Evolutionary conservation across 1,140 invertebrate genomes (phyloP), one percentile per base, ranked within the genome.

Genomic region (Heterodera schachtii): DNA sequence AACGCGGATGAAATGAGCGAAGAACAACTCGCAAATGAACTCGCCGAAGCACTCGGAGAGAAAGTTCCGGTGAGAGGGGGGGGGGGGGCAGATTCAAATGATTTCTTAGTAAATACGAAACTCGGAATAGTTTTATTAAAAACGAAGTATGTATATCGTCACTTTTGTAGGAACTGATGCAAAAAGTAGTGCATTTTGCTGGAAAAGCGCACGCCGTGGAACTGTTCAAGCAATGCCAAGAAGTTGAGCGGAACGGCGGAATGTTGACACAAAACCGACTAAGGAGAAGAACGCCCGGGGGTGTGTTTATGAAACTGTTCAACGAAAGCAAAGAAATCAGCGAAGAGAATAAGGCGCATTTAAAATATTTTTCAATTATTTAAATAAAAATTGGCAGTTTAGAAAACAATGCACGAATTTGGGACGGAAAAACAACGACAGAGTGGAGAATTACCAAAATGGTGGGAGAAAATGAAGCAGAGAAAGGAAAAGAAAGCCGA

Each of bases 231-330:
- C 67, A 75, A 49, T 71, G 60, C 49, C 66, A 82, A 43, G 75
- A 85, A 70, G 44, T 81, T 43, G 83, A 84, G 52, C 74, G 84
- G 43, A 44, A 44, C n/a, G 83, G 83, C 4, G 83, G 81, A 82
- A 89, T 90, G 84, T 75, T 78, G 41, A 77, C 66, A 21, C 43
- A 80, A 60, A 76, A 81, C 43, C 73, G 79, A n/a, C 64, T 47
- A 46, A 66, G 83, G 13, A 70, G 84, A 52, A 49, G 84, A 75
- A 83, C 81, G 7, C 84, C 84, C 16, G 81, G 81, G 47, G 84
- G 81, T 11, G 79, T 85, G n/a, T 83, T 84, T 71, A 74, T 85
- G 73, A 43, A 85, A 52, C 49, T 83, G 21, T 77, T 82, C 44
- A 82, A 82, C n/a, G 52, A 71, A 31, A 47, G 75, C 21, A 31